These are phyloP conservation scores for Portevinia maculata DNA, from an alignment of 2,888 invertebrate species.

Conservation along the genomic window DNA sequence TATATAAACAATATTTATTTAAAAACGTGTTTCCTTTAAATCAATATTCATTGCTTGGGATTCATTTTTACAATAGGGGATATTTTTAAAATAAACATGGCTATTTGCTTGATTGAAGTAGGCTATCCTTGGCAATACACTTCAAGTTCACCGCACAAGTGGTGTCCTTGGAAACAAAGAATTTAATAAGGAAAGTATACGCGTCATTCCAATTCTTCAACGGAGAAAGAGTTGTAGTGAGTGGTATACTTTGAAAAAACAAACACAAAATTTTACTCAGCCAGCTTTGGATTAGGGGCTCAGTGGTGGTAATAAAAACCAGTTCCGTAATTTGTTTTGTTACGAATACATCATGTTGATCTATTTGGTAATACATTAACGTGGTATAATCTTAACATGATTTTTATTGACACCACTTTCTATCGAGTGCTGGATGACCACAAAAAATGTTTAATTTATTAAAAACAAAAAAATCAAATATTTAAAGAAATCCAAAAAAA, in stretches of 20 bases:
- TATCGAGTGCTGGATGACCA: constrained; percentile 71
- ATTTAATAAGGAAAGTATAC: constrained; percentile 22
- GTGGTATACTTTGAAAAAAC: constrained; percentile 51
- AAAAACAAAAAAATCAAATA: constrained; percentile 61
- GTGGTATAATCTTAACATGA: constrained; percentile 27
- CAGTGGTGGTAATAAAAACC: constrained; percentile 68
- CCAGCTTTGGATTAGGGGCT: constrained; percentile 75
- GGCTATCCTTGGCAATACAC: constrained; percentile 34
- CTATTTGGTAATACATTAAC: not conserved
- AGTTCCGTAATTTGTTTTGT: constrained; percentile 49
- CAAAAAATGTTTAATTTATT: constrained; percentile 59
- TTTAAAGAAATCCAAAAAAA: constrained; percentile 70
- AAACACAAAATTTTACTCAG: constrained; percentile 64
- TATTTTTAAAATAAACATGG: not conserved
- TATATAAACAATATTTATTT: constrained; percentile 21
- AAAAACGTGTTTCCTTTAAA: constrained; percentile 41
- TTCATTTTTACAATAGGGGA: constrained; percentile 47
- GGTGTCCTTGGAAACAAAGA: constrained; percentile 13
- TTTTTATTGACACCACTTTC: constrained; percentile 72
- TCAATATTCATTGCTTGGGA: constrained; percentile 66
- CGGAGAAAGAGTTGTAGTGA: constrained; percentile 57
- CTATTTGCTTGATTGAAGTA: constrained; percentile 58
- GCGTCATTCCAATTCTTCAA: constrained; percentile 41
- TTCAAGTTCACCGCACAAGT: not conserved
- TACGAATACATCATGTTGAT: not conserved